Evolutionary conservation across 2,113 vertebrate species (phyloP).

Genomic region (Columba livia): DNA sequence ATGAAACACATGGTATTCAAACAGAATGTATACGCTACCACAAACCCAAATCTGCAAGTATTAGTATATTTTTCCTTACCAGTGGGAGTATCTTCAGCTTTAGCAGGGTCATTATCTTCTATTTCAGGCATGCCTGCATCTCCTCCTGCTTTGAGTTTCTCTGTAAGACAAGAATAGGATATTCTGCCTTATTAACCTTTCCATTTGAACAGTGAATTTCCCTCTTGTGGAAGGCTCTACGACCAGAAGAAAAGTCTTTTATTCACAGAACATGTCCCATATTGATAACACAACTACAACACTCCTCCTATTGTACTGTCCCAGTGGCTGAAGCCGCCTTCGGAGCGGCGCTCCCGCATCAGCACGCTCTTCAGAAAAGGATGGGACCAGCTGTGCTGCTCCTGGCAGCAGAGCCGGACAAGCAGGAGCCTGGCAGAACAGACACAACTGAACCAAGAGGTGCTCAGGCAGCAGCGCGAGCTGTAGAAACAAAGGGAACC

Average conservation of each 20-base stretch:
- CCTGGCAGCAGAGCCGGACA: background rate
- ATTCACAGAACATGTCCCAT: background rate
- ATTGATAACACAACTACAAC: background rate
- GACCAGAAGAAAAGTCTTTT: background rate
- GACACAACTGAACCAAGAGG: background rate
- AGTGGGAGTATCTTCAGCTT: conserved; percentile 85
- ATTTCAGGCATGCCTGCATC: conserved; percentile 98
- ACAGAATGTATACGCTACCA: background rate
- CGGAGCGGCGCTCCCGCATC: background rate
- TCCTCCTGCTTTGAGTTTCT: conserved; percentile 85
- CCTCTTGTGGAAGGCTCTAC: background rate
- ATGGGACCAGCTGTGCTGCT: background rate
- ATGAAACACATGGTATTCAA: background rate
- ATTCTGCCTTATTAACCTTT: background rate
- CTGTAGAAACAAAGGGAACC: background rate
- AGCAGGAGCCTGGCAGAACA: background rate
- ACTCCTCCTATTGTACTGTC: accelerated
- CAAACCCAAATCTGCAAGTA: background rate
- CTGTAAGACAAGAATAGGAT: conserved; percentile 69
- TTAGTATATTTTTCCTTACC: conserved; percentile 73
- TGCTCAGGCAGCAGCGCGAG: background rate
- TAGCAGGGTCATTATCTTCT: conserved; percentile 93
- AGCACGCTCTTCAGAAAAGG: background rate
- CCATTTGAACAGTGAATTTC: background rate
- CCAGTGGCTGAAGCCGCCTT: background rate